A percentile compares a stretch with the other conserved stretches of the same genome.
Conservation (phyloP, 2,113 vertebrate species). For the Ammodytes marinus region DNA sequence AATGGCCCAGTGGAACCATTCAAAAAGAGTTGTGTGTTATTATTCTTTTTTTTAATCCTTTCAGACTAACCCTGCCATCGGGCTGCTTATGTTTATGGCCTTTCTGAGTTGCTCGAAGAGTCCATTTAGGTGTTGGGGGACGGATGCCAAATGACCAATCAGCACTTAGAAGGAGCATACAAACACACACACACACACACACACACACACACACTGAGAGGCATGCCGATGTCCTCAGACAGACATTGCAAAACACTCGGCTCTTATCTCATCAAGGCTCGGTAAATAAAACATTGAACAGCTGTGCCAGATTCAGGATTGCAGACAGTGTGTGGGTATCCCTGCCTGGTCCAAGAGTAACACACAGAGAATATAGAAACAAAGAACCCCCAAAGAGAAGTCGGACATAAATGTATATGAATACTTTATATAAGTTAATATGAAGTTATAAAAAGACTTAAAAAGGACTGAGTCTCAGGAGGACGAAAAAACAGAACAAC, state of each 20-base stretch:
- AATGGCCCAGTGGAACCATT: conserved; percentile 57
- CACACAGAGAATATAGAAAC: conserved; percentile 20
- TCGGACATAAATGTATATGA: conserved; percentile 24
- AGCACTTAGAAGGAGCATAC: conserved; percentile 64
- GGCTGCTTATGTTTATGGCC: conserved; percentile 63
- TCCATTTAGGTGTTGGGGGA: conserved; percentile 67
- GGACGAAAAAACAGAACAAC: conserved; percentile 45
- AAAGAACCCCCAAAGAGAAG: conserved; percentile 23
- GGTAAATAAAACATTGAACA: conserved; percentile 82
- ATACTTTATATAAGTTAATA: conserved; percentile 24
- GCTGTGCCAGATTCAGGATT: conserved; percentile 54
- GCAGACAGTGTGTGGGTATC: conserved; percentile 26
- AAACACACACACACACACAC: conserved; percentile 36
- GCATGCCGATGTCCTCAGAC: conserved; percentile 66
- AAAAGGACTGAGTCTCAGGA: conserved; percentile 18
- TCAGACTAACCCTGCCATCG: conserved; percentile 17
- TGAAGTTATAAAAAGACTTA: conserved; percentile 26
- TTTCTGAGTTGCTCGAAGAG: conserved; percentile 63
- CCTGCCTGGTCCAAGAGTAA: conserved; percentile 34
- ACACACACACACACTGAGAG: conserved; percentile 41
- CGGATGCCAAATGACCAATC: conserved; percentile 73
- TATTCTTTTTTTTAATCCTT: conserved; percentile 14
- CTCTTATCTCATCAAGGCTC: conserved; percentile 80
- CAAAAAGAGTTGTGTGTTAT: conserved; percentile 48
- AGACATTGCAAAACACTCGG: conserved; percentile 69